A percentile compares a stretch with the other conserved stretches of the same genome.
These are phyloP conservation scores for Tridacna crocea DNA, from an alignment of 2,888 invertebrate species.

Conservation along the genomic window DNA sequence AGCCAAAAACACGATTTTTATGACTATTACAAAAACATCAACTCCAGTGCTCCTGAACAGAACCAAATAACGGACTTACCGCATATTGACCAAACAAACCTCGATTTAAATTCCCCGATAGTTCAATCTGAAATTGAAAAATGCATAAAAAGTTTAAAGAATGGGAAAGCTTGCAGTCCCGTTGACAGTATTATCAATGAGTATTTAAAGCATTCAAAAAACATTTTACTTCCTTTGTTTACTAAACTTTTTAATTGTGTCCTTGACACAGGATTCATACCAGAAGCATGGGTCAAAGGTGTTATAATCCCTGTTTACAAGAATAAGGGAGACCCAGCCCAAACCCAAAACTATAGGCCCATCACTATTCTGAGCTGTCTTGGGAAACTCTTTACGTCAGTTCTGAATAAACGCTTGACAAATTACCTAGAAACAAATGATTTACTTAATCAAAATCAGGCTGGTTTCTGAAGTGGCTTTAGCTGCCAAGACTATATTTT, in stretches of 20 bases:
- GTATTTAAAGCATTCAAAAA: neutral
- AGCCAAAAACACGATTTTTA: no score
- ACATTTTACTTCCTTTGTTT: conserved; percentile 1
- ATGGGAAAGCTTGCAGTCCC: conserved; percentile 3
- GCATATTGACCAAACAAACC: no score
- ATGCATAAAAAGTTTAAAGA: conserved; percentile 11
- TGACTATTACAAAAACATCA: no score
- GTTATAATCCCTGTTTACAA: conserved; percentile 13
- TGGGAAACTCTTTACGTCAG: conserved; percentile 15
- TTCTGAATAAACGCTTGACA: conserved; percentile 2
- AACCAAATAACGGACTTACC: no score
- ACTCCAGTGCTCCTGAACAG: no score
- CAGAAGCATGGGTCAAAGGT: neutral
- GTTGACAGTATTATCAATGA: conserved; percentile 1
- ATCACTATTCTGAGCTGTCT: conserved; percentile 11
- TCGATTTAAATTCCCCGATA: no score
- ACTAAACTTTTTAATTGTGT: no score
- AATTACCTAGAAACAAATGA: neutral
- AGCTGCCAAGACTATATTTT: neutral
- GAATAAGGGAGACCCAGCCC: neutral
- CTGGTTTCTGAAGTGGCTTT: neutral
- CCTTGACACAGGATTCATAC: neutral
- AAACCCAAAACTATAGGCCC: conserved; percentile 4
- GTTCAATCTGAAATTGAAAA: no score
- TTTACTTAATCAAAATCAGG: conserved; percentile 7